Conservation (phyloP, 2,888 invertebrate genomes). For the Masnerella sp. region DNA sequence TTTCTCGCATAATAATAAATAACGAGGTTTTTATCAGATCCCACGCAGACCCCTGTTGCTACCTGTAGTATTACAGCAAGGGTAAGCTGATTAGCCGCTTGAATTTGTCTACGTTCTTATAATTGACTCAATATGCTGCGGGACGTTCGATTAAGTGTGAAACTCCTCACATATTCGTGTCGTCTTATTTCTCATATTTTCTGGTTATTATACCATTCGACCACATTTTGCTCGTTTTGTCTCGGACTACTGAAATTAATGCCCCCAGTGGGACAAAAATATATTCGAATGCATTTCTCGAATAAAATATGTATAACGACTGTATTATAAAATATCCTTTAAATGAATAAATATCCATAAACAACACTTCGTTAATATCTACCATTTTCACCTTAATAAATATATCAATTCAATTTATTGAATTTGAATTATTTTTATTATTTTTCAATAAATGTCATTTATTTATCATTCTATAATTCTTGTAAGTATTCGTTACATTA, state of each 20-base stretch:
- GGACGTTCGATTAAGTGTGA: conserved; percentile 67
- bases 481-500: too few relatives aligned
- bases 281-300: conserved; percentile 11
- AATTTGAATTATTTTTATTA: too few relatives aligned
- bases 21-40: conserved; percentile 75
- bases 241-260: conserved; percentile 21
- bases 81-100: conserved; percentile 75
- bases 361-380: too few relatives aligned
- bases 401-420: too few relatives aligned
- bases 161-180: conserved; percentile 56
- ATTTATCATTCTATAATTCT: too few relatives aligned
- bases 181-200: conserved; percentile 48
- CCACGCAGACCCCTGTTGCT: conserved; percentile 71
- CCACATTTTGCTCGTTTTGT: background rate
- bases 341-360: too few relatives aligned
- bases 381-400: too few relatives aligned
- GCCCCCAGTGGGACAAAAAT: background rate
- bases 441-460: too few relatives aligned
- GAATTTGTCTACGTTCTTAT: conserved; percentile 76
- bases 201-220: conserved; percentile 33
- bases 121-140: conserved; percentile 72
- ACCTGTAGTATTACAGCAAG: conserved; percentile 70
- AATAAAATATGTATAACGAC: conserved; percentile 52
- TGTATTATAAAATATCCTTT: too few relatives aligned
- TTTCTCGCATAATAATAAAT: conserved; percentile 67